Evolutionary conservation across 1,140 invertebrate genomes (phyloP), one percentile per base, ranked within the genome.

Genomic region (Cephus cinctus): DNA sequence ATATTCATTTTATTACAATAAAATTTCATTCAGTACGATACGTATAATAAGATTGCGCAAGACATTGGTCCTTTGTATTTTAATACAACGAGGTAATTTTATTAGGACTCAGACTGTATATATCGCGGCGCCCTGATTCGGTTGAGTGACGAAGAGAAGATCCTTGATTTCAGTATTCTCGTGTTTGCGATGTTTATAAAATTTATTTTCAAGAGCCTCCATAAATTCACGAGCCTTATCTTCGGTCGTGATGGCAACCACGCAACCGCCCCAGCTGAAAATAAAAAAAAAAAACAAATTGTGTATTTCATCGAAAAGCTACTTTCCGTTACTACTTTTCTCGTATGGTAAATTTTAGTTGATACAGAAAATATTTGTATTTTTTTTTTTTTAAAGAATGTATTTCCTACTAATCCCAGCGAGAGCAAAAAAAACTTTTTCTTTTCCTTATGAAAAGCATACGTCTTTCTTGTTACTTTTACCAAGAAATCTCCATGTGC

Each of bases 201-300:
- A 93, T 31, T 86, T 78, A 48, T 86, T 76, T 65, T 83, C 85
- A 16, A 97, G 69, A 36, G 73, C 77, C 8, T 83, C 70, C 2
- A 96, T 80, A 65, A 93, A 95, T 35, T 81, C 63, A 2, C 82
- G 71, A 1, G 88, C 81, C 35, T 83, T 79, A 19, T 85, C 80
- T 36, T 81, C 77, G 1, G 85, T 80, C 46, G 88, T 83, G 52
- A 98, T 77, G 15, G 94, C 92, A 11, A 98, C 93, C 47, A 90
- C 84, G 74, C 95, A 98, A 2, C 96, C 96, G 15, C 96, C 96
- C 96, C 96, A 98, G 15, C 91, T 93, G 70, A 52, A 47, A 41
- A 56, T 27, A 57, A 47, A 23, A 27, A 49, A 23, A 52, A 56
- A 30, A 16, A 43, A 46, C 21, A 39, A 50, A 38, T 52, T 35